Percentiles rank a stretch among this genome's conserved stretches.
These are phyloP conservation scores for Pollenia amentaria DNA, from an alignment of 2,888 invertebrate species.

Conservation along the genomic window DNA sequence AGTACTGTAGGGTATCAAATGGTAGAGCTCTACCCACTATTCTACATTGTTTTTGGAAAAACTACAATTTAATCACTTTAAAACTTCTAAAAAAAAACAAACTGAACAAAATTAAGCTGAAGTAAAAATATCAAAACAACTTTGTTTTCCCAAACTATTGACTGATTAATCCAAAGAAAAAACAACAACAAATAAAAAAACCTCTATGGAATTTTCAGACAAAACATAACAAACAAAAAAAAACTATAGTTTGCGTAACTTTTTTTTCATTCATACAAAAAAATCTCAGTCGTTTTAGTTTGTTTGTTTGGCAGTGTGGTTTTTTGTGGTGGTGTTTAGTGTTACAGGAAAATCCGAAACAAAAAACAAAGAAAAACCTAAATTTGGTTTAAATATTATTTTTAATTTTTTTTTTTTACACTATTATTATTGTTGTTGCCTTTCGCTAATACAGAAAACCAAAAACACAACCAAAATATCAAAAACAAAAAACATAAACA, in stretches of 20 bases:
- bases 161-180: neutral
- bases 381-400: slow-evolving; percentile 30
- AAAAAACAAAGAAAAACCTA: slow-evolving; percentile 10
- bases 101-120: neutral
- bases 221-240: slow-evolving; percentile 1
- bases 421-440: neutral
- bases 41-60: no score
- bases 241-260: neutral
- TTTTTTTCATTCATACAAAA: slow-evolving; percentile 2
- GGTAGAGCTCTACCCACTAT: no score
- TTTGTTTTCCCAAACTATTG: neutral
- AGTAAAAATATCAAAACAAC: neutral
- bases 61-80: neutral
- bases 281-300: slow-evolving; percentile 23
- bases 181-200: slow-evolving; percentile 38
- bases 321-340: slow-evolving; percentile 33
- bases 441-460: neutral
- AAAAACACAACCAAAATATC: neutral
- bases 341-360: slow-evolving; percentile 25
- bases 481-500: neutral
- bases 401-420: neutral
- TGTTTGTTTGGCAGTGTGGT: slow-evolving; percentile 19
- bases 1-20: no score
- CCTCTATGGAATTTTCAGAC: slow-evolving; percentile 25
- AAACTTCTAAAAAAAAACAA: neutral